Conservation (phyloP, 92 coral and sea anemone genomes). For the Epizoanthus ramosus region DNA sequence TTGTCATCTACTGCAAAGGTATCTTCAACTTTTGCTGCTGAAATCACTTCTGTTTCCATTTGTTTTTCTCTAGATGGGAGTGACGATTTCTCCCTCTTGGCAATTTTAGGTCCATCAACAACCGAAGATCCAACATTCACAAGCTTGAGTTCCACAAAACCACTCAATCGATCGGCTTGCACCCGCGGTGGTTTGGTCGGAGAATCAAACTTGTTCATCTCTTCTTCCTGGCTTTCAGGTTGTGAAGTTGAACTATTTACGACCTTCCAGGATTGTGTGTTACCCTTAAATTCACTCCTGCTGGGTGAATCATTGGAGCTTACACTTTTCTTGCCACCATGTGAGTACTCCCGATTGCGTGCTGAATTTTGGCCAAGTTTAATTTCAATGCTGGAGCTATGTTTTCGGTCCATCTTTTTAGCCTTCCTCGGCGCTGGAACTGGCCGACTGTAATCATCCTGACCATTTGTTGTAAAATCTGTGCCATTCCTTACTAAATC, state of each 20-base stretch:
- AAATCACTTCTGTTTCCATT: conserved; percentile 59
- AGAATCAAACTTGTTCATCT: conserved; percentile 16
- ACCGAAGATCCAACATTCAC: conserved; percentile 64
- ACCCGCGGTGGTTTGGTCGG: conserved; percentile 83
- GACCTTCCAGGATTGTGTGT: conserved; percentile 10
- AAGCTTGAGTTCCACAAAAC: conserved; percentile 78
- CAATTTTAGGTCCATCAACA: conserved; percentile 29
- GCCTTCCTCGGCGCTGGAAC: conserved; percentile 68
- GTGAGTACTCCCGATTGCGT: conserved; percentile 18
- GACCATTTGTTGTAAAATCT: conserved; percentile 24
- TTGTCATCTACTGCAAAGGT: conserved; percentile 56
- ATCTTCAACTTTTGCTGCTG: conserved; percentile 53
- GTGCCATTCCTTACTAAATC: conserved; percentile 44
- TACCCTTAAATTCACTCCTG: conserved; percentile 19
- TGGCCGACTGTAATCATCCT: conserved; percentile 50
- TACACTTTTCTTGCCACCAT: conserved; percentile 23
- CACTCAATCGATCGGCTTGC: conserved; percentile 70
- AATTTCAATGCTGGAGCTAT: conserved; percentile 85
- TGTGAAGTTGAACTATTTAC: neutral
- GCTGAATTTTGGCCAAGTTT: conserved; percentile 60
- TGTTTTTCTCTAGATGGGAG: conserved; percentile 23
- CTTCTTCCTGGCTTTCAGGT: neutral
- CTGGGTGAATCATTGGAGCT: conserved; percentile 25
- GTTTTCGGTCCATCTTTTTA: conserved; percentile 44
- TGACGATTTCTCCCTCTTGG: conserved; percentile 29